Evolutionary conservation across 2,888 invertebrate species (phyloP).

Genomic region (Oscheius sp.): DNA sequence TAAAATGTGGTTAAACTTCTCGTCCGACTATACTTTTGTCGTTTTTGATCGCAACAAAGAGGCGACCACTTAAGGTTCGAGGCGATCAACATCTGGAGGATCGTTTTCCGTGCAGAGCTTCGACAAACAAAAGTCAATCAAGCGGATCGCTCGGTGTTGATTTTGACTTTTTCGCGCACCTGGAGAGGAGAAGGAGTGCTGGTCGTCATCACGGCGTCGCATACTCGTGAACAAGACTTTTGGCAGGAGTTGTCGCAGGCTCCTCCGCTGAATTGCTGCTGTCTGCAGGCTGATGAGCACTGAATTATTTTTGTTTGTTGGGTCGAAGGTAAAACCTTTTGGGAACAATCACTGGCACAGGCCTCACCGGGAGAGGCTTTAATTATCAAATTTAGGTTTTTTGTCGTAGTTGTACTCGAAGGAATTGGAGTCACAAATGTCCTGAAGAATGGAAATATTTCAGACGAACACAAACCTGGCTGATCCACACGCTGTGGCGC

Average conservation of each 20-base stretch:
- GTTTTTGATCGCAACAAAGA: neutral
- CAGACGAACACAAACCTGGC: slow-evolving; percentile 2
- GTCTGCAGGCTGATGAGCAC: slow-evolving; percentile 26
- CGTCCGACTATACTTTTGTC: too few relatives aligned
- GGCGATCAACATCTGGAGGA: slow-evolving; percentile 14
- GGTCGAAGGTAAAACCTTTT: neutral
- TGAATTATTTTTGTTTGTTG: neutral
- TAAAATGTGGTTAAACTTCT: too few relatives aligned
- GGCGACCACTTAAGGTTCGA: neutral
- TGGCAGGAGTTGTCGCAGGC: slow-evolving; percentile 24
- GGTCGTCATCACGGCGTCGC: slow-evolving; percentile 10
- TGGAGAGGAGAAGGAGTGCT: slow-evolving; percentile 28
- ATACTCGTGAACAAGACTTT: slow-evolving; percentile 17
- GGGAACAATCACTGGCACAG: slow-evolving; percentile 20
- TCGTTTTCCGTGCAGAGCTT: slow-evolving; percentile 23
- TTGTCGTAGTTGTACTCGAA: neutral
- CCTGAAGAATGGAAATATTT: neutral
- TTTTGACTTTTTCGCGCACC: slow-evolving; percentile 27
- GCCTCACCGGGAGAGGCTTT: slow-evolving; percentile 7
- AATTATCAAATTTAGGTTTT: slow-evolving; percentile 7
- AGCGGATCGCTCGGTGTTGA: slow-evolving; percentile 24
- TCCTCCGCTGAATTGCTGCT: slow-evolving; percentile 8
- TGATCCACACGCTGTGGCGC: slow-evolving; percentile 26
- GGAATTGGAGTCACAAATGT: neutral
- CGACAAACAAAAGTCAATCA: slow-evolving; percentile 22